Conservation (phyloP, 2,113 vertebrate genomes). For the Eulacestoma nigropectus region DNA sequence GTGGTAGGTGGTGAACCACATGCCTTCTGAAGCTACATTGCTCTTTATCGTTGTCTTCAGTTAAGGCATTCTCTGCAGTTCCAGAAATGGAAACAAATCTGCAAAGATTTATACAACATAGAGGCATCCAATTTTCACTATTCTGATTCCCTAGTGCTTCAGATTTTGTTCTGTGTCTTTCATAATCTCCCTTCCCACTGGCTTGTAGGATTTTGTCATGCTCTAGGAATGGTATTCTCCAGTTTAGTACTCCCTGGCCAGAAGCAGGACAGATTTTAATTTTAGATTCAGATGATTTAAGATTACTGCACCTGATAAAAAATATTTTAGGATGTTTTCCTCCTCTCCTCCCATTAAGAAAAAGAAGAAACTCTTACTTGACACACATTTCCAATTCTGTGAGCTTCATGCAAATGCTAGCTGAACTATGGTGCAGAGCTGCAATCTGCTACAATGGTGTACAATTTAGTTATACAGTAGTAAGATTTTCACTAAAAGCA, state of each 20-base stretch:
- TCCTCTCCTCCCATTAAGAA: background rate
- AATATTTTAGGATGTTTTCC: background rate
- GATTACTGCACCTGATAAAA: slow-evolving; percentile 35
- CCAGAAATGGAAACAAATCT: background rate
- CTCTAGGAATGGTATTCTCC: background rate
- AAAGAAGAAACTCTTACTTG: slow-evolving; percentile 21
- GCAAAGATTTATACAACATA: background rate
- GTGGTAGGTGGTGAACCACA: background rate
- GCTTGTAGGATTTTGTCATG: background rate
- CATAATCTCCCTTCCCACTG: slow-evolving; percentile 1
- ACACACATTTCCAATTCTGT: slow-evolving; percentile 41
- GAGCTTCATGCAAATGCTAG: slow-evolving; percentile 19
- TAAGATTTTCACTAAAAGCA: slow-evolving; percentile 52
- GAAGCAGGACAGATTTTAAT: background rate
- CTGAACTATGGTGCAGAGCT: slow-evolving; percentile 48
- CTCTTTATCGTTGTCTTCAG: background rate
- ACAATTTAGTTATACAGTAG: slow-evolving; percentile 45
- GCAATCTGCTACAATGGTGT: slow-evolving; percentile 33
- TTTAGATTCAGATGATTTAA: slow-evolving; percentile 47
- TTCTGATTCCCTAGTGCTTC: background rate
- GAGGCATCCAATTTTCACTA: background rate
- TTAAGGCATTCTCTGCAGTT: background rate
- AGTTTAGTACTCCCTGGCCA: background rate
- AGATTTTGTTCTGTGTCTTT: slow-evolving; percentile 4
- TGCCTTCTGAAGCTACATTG: background rate